These are phyloP conservation scores for Ptychoptera contaminata DNA, from an alignment of 2,888 invertebrate species.

Conservation along the genomic window DNA sequence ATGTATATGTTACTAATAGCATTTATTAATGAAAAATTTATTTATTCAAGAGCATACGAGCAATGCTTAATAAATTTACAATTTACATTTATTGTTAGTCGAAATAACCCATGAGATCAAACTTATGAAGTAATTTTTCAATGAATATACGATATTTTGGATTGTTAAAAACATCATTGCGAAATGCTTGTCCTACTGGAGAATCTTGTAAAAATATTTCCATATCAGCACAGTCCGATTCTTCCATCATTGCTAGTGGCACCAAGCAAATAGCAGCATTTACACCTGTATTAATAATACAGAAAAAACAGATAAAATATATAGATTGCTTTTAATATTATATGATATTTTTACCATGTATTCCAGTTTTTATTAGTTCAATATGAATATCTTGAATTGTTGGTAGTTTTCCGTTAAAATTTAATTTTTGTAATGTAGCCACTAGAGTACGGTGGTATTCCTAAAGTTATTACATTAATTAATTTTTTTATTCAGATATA, in stretches of 20 bases:
- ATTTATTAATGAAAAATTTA: too few relatives aligned
- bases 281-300: constrained; percentile 16
- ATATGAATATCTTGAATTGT: constrained; percentile 25
- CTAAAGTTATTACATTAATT: constrained; percentile 10
- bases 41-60: too few relatives aligned
- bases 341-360: constrained; percentile 19
- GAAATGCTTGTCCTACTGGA: constrained; percentile 20
- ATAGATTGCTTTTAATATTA: background rate
- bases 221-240: constrained; percentile 7
- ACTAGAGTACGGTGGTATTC: constrained; percentile 24
- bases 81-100: constrained; percentile 14
- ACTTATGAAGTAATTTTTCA: constrained; percentile 25
- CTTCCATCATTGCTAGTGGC: constrained; percentile 25
- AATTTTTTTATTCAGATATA: background rate
- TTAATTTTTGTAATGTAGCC: constrained; percentile 21
- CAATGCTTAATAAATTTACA: too few relatives aligned
- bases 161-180: constrained; percentile 25
- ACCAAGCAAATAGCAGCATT: constrained; percentile 27
- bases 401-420: constrained; percentile 23
- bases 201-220: constrained; percentile 13
- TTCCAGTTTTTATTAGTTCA: constrained; percentile 24
- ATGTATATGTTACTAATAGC: too few relatives aligned
- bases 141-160: constrained; percentile 25
- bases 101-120: constrained; percentile 26
- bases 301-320: background rate